phyloP scores from a whole-genome alignment of 92 coral and sea anemone genomes.

The Palythoa grandis region DNA sequence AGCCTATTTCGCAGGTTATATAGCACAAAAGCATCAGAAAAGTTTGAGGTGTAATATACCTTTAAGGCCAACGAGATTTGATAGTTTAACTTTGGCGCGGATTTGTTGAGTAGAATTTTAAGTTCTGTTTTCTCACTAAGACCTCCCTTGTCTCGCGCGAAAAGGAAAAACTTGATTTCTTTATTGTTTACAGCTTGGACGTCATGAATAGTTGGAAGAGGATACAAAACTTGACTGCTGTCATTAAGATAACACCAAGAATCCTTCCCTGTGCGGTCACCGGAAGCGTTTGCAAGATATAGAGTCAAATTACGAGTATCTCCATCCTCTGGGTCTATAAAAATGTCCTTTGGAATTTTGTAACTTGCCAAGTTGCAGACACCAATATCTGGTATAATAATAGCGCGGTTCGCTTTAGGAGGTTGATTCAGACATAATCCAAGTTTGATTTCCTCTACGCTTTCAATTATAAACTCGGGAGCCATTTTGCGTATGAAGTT shows the following conservation, averaged over 20 bases:
- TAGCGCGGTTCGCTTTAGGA: conserved; percentile 31
- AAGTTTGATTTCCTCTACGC: conserved; percentile 46
- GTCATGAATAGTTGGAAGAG: conserved; percentile 28
- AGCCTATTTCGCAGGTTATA: conserved; percentile 16
- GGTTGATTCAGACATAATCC: conserved; percentile 52
- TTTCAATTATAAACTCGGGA: conserved; percentile 48
- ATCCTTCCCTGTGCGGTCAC: conserved; percentile 15
- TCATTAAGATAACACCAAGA: conserved; percentile 43
- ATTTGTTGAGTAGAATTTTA: conserved; percentile 14
- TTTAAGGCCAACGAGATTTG: conserved; percentile 27
- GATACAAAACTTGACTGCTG: conserved; percentile 42
- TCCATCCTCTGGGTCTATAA: conserved; percentile 55
- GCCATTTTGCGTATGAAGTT: conserved; percentile 44
- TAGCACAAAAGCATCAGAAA: conserved; percentile 43
- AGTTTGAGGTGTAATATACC: conserved; percentile 24
- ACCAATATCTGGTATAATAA: conserved; percentile 7
- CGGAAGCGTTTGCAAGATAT: conserved; percentile 5
- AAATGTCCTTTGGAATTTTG: conserved; percentile 35
- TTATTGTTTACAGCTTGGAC: conserved; percentile 13
- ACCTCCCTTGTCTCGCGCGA: conserved; percentile 56
- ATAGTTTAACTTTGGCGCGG: conserved; percentile 14
- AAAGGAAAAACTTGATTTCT: conserved; percentile 28
- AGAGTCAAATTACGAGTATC: conserved; percentile 35
- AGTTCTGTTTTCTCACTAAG: conserved; percentile 34
- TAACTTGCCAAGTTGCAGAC: conserved; percentile 31